A percentile compares a stretch with the other conserved stretches of the same genome.
phyloP scores from a whole-genome alignment of 2,888 invertebrate genomes.

The Limenitis camilla region DNA sequence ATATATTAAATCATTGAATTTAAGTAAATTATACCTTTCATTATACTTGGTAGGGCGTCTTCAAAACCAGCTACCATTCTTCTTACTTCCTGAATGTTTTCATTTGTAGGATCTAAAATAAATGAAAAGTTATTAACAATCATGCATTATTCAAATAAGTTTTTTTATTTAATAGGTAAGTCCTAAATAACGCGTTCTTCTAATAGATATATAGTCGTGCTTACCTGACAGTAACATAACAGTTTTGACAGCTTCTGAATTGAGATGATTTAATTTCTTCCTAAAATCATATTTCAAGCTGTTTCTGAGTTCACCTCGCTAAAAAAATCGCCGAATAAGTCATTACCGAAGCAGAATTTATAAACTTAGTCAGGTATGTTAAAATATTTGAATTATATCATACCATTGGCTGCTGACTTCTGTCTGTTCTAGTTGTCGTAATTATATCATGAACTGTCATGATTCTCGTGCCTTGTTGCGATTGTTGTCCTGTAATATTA shows the following conservation, averaged over 20 bases:
- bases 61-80: constrained; percentile 38
- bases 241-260: constrained; percentile 96
- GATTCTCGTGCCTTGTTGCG: constrained; percentile 42
- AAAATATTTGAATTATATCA: too few relatives aligned
- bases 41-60: constrained; percentile 37
- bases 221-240: constrained; percentile 85
- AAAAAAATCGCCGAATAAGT: not conserved
- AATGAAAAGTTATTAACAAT: not conserved
- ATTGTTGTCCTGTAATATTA: constrained; percentile 32
- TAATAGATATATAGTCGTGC: not conserved
- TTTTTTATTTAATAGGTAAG: constrained; percentile 93
- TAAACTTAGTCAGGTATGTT: not conserved
- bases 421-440: constrained; percentile 85
- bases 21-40: constrained; percentile 34
- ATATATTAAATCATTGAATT: not conserved
- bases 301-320: constrained; percentile 18
- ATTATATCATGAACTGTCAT: constrained; percentile 72
- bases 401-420: constrained; percentile 92
- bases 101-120: constrained; percentile 76
- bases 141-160: constrained; percentile 77
- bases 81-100: constrained; percentile 33
- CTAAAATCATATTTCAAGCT: constrained; percentile 74
- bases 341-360: too few relatives aligned
- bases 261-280: constrained; percentile 81
- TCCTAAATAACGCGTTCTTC: too few relatives aligned